These are phyloP conservation scores for Labeo calbasu DNA, from an alignment of 2,797 vertebrate genomes.

Conservation along the genomic window DNA sequence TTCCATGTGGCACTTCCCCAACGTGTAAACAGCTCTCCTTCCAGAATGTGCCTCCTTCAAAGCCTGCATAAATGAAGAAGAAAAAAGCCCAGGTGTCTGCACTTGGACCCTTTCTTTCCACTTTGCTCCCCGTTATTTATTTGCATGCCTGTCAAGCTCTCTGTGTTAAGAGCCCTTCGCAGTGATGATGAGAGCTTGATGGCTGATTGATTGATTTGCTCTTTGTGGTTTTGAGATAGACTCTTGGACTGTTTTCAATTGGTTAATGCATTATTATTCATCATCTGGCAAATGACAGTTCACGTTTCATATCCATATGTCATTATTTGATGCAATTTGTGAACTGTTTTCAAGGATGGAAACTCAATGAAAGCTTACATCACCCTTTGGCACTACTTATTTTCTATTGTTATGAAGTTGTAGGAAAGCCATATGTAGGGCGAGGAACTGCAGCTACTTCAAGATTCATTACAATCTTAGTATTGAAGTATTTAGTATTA, in stretches of 20 bases:
- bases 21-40: constrained; percentile 24
- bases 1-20: constrained; percentile 38
- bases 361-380: constrained; percentile 34
- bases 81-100: constrained; percentile 28
- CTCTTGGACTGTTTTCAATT: constrained; percentile 16
- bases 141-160: constrained; percentile 2
- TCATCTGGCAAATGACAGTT: constrained; percentile 16
- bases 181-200: constrained; percentile 30
- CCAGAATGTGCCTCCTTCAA: constrained; percentile 22
- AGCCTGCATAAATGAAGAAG: background rate
- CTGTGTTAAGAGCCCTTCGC: constrained; percentile 18
- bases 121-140: constrained; percentile 19
- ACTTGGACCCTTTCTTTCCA: constrained; percentile 29
- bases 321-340: constrained; percentile 39
- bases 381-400: constrained; percentile 60
- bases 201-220: constrained; percentile 44
- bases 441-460: background rate
- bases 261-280: constrained; percentile 23
- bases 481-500: no score
- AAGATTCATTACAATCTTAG: background rate
- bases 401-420: constrained; percentile 51
- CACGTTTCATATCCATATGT: background rate
- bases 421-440: background rate
- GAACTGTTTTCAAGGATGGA: constrained; percentile 55
- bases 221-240: constrained; percentile 17